Percentiles rank a stretch among this genome's conserved stretches.
Conservation (phyloP, 2,888 invertebrate species). For the Lysandra coridon region DNA sequence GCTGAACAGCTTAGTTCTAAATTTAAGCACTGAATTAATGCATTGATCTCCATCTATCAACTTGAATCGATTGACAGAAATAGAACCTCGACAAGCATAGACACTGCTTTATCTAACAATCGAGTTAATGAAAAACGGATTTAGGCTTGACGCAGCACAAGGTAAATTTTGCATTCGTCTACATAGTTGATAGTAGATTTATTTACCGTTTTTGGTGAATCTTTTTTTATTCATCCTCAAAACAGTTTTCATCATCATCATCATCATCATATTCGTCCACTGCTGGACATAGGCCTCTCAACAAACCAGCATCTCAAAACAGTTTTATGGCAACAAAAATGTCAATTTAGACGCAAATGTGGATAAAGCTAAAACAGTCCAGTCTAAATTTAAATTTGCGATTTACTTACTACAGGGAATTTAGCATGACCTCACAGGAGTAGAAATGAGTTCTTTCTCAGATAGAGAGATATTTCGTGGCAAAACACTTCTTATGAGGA, state of each 20-base stretch:
- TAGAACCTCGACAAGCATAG: slow-evolving; percentile 15
- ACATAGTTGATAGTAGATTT: neutral
- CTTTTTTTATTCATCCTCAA: neutral
- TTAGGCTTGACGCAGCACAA: neutral
- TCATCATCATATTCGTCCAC: no score
- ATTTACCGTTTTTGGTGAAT: neutral
- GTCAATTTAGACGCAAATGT: neutral
- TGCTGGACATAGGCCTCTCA: no score
- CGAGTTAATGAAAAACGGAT: slow-evolving; percentile 16
- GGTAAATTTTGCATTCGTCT: neutral
- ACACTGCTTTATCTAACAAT: neutral
- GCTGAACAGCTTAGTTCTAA: neutral
- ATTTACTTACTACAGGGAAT: neutral
- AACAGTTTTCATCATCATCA: neutral
- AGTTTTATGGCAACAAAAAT: neutral
- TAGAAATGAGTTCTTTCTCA: no score
- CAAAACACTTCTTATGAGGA: no score
- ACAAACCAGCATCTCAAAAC: neutral
- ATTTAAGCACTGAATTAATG: slow-evolving; percentile 15
- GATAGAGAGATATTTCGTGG: no score
- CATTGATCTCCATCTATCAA: slow-evolving; percentile 12
- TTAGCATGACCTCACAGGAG: neutral
- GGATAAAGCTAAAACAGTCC: neutral
- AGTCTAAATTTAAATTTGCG: neutral
- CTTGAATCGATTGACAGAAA: slow-evolving; percentile 19